Percentiles rank a stretch among this genome's conserved stretches.
Evolutionary conservation across 2,888 invertebrate genomes (phyloP).

Genomic region (Stratiomys singularior): DNA sequence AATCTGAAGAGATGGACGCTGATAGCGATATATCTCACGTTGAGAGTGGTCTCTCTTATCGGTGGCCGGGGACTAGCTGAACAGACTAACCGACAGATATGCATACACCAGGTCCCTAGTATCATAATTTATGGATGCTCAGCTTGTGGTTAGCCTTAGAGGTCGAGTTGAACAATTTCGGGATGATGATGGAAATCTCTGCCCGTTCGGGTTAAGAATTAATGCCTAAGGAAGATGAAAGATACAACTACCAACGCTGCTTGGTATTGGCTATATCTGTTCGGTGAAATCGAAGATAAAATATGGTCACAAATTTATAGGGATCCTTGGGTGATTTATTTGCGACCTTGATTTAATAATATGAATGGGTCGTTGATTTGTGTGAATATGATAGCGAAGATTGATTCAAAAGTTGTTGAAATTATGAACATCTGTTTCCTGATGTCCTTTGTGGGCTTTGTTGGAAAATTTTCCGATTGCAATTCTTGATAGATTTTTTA

Average conservation of each 20-base stretch:
- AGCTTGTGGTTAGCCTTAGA: slow-evolving; percentile 49
- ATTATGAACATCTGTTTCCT: too few species aligned
- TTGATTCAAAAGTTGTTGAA: too few species aligned
- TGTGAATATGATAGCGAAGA: background rate
- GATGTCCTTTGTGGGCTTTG: too few species aligned
- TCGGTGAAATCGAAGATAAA: slow-evolving; percentile 47
- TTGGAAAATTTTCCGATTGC: too few species aligned
- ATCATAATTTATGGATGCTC: slow-evolving; percentile 48
- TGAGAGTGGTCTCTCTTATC: too few species aligned
- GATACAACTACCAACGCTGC: slow-evolving; percentile 10
- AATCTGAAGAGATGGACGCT: too few species aligned
- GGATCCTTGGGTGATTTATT: slow-evolving; percentile 52
- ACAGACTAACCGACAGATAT: too few species aligned
- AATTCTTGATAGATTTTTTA: too few species aligned
- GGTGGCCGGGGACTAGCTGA: too few species aligned
- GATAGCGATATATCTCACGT: too few species aligned
- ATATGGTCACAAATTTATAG: slow-evolving; percentile 49
- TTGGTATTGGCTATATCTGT: background rate
- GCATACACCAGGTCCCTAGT: background rate
- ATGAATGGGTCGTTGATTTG: background rate
- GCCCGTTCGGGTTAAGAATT: slow-evolving; percentile 47
- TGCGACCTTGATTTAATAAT: slow-evolving; percentile 47
- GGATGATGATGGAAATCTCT: slow-evolving; percentile 18
- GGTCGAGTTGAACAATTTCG: slow-evolving; percentile 14
- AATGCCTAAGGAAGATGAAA: slow-evolving; percentile 47